Conservation (phyloP, 1,140 invertebrate genomes). For the Hyles vespertilio region DNA sequence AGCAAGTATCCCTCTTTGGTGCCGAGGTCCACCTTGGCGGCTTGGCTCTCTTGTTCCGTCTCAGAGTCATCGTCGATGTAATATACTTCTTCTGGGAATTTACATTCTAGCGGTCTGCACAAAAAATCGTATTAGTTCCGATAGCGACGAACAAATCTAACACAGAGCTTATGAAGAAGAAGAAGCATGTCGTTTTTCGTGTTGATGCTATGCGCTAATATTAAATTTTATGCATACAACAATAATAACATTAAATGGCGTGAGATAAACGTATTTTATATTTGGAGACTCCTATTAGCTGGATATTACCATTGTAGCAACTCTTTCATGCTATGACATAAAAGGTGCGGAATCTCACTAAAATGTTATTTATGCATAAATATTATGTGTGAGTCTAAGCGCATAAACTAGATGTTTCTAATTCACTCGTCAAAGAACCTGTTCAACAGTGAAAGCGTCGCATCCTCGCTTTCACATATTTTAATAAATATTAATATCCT, state of each 20-base stretch:
- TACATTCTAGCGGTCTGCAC: slow-evolving; percentile 77
- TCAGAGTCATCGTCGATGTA: slow-evolving; percentile 92
- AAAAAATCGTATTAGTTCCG: slow-evolving; percentile 11
- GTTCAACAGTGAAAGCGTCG: slow-evolving; percentile 2
- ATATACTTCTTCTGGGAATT: slow-evolving; percentile 88
- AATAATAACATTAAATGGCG: too few species aligned
- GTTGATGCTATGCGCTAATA: too few species aligned
- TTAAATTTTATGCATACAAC: too few species aligned
- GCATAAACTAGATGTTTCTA: neutral
- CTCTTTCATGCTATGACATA: too few species aligned
- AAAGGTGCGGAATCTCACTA: too few species aligned
- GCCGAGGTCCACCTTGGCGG: slow-evolving; percentile 81
- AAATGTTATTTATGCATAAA: too few species aligned
- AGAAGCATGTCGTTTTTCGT: too few species aligned
- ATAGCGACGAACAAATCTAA: too few species aligned
- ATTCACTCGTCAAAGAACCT: neutral
- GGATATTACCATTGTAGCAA: too few species aligned
- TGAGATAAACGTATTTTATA: too few species aligned
- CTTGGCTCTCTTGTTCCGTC: slow-evolving; percentile 85
- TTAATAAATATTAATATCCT: neutral
- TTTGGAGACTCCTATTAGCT: too few species aligned
- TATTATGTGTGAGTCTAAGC: neutral
- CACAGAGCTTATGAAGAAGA: too few species aligned
- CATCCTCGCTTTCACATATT: neutral
- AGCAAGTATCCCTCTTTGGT: slow-evolving; percentile 93